A percentile compares a stretch with the other conserved stretches of the same genome.
Evolutionary conservation across 2,113 vertebrate species (phyloP).

Genomic region (Alligator sinensis): DNA sequence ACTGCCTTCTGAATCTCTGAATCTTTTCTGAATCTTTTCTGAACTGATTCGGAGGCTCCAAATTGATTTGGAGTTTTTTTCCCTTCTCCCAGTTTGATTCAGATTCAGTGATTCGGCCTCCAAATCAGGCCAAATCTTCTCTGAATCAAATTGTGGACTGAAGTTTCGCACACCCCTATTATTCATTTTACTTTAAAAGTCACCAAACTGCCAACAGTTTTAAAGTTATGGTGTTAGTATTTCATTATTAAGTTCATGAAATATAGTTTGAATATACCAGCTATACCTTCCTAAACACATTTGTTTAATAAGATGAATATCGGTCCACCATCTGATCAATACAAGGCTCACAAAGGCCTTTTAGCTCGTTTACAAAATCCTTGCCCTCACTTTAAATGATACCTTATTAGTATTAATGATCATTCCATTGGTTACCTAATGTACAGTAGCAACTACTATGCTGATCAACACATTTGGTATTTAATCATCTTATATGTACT

Average conservation of each 20-base stretch:
- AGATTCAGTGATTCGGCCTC: no score
- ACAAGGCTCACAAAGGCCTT: background rate
- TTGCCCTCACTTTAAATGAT: background rate
- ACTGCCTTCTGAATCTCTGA: no score
- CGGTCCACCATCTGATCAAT: background rate
- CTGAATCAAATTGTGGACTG: no score
- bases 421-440: background rate
- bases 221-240: background rate
- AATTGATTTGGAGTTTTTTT: no score
- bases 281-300: background rate
- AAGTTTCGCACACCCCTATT: no score
- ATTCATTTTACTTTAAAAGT: slow-evolving; percentile 20
- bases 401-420: background rate
- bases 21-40: no score
- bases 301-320: background rate
- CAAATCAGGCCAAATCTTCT: no score
- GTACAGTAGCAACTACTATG: background rate
- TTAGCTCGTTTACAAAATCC: background rate
- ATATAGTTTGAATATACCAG: background rate
- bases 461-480: background rate
- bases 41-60: no score
- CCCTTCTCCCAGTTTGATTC: no score
- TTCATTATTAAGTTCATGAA: background rate
- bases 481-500: background rate
- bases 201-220: background rate